Evolutionary conservation across 2,797 vertebrate genomes (phyloP).

Genomic region (Lycodopsis pacificus): DNA sequence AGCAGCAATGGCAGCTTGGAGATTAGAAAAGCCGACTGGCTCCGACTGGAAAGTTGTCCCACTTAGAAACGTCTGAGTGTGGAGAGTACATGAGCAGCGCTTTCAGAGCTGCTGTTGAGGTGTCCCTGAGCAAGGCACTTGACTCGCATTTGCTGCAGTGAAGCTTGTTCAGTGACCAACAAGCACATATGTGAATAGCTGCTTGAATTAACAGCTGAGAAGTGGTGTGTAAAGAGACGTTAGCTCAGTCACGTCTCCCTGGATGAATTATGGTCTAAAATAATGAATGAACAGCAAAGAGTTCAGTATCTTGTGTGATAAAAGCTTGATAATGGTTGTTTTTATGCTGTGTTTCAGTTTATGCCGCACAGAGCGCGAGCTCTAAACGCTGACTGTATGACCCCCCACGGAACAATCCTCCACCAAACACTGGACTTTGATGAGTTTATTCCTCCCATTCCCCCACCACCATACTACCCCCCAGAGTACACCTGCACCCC

Average conservation of each 20-base stretch:
- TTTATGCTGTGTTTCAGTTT: conserved; percentile 86
- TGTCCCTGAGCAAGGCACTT: conserved; percentile 10
- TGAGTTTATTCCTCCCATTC: conserved; percentile 97
- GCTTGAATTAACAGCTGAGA: conserved; percentile 6
- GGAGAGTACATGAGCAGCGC: conserved; percentile 12
- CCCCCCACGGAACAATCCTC: conserved; percentile 92
- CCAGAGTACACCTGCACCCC: conserved; percentile 97
- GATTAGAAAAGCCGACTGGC: conserved; percentile 48
- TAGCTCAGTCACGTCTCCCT: not conserved
- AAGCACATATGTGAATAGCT: conserved; percentile 3
- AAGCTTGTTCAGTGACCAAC: conserved; percentile 2
- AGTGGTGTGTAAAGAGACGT: not conserved
- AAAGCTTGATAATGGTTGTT: conserved; percentile 24
- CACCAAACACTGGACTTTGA: conserved; percentile 97
- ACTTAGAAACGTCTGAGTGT: conserved; percentile 44
- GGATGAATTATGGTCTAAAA: conserved; percentile 10
- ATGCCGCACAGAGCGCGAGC: conserved; percentile 92
- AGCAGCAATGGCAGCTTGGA: conserved; percentile 48
- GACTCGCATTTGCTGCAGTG: not conserved
- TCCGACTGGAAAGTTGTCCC: conserved; percentile 43
- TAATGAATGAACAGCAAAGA: conserved; percentile 14
- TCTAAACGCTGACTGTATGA: conserved; percentile 91
- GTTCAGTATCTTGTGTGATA: not conserved
- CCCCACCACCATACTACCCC: conserved; percentile 97
- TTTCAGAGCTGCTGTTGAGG: conserved; percentile 6